Evolutionary conservation across 2,113 vertebrate genomes (phyloP), one percentile per base, ranked within the genome.

Genomic region (Albula glossodonta): DNA sequence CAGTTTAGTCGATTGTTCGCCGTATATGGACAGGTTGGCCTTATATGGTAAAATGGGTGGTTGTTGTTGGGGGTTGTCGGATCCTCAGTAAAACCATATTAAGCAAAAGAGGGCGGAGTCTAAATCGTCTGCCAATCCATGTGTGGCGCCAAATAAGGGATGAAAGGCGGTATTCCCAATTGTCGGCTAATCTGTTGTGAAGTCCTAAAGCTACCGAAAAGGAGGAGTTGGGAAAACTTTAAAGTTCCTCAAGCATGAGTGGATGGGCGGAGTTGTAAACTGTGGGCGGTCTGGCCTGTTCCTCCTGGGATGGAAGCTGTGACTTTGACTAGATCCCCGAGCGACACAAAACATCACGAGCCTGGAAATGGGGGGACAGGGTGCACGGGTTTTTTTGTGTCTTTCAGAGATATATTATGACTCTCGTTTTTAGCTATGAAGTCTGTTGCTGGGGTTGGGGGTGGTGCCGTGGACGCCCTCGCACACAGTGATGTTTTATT

Each of bases 11-110:
- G 94, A 91, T 96, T 96, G 95, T 89, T 86, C 88, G 90, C 95
- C 96, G 94, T 96, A 94, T 96, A 94, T 95, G 96, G 96, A 91
- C 92, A 92, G 87, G 48, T 91, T 87, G 89, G 85, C 96, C 97
- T 95, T 96, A 93, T 97, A 94, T 79, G 97, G 96, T 52, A 85
- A 90, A 88, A 81, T 31, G 86, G 96, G 97, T 89, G 94, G 85
- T 86, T 90, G 87, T 84, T 90, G 79, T 51, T 41, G 13, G 90
- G 19, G 90, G 91, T 87, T 91, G 92, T 94, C 94, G 92, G 91
- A 88, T 91, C 91, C 90, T 92, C 92, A 94, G 87, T 93, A 93
- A 91, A 91, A 94, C 94, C 93, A 92, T 93, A 94, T 92, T 13
- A 91, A 89, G 87, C 10, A 83, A 63, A 87, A 85, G 80, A 83